phyloP scores from a whole-genome alignment of 2,888 invertebrate species.

The Salticus scenicus region DNA sequence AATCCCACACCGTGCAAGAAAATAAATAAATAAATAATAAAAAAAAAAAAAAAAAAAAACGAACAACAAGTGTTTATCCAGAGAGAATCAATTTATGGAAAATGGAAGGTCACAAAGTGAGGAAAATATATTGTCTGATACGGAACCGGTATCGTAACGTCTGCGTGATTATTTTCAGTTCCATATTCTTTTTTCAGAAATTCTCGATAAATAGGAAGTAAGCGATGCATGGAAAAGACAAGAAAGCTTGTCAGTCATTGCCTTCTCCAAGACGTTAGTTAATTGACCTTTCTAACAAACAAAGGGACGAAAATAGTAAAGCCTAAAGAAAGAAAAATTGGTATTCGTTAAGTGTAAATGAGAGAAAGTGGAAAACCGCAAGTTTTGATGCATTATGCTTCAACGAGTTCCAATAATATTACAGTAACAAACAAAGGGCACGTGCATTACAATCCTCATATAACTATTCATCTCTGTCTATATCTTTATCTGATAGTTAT shows the following conservation, averaged over 20 bases:
- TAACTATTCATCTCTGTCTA: no score
- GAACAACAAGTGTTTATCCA: no score
- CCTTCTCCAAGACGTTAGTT: background rate
- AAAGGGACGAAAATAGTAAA: slow-evolving; percentile 8
- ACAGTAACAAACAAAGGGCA: no score
- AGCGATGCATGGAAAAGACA: background rate
- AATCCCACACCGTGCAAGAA: no score
- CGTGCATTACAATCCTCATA: no score
- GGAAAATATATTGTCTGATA: no score
- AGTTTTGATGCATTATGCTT: background rate
- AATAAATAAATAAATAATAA: no score
- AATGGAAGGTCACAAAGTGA: no score
- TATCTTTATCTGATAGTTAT: no score
- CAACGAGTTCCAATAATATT: no score
- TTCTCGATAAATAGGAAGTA: slow-evolving; percentile 2
- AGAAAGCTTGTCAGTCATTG: slow-evolving; percentile 10
- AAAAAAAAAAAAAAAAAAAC: no score
- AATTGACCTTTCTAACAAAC: slow-evolving; percentile 3
- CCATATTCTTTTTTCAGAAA: background rate
- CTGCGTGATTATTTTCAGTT: background rate
- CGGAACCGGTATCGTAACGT: background rate
- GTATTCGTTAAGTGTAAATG: background rate
- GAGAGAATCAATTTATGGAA: no score
- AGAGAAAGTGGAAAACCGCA: background rate
- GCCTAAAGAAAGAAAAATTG: background rate